These are phyloP conservation scores for Dendrocopos noguchii DNA, from an alignment of 2,113 vertebrate genomes.

Conservation along the genomic window DNA sequence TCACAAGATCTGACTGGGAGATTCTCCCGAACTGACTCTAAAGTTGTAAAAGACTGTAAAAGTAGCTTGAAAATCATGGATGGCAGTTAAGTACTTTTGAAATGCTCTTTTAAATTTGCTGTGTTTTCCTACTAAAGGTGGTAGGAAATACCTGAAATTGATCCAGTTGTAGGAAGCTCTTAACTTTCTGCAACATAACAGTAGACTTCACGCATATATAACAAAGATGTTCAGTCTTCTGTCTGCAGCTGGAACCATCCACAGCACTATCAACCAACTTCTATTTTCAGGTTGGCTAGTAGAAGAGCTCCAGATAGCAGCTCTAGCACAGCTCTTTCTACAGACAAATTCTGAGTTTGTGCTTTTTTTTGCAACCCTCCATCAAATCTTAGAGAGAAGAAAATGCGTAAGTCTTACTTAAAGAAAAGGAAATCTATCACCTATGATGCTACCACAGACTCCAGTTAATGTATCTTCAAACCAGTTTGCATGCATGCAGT, in stretches of 20 bases:
- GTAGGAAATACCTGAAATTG: background rate
- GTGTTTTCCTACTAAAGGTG: background rate
- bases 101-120: background rate
- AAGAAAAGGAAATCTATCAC: background rate
- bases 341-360: background rate
- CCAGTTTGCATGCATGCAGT: background rate
- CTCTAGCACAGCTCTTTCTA: background rate
- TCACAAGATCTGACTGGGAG: constrained; percentile 29
- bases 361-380: background rate
- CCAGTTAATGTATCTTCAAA: background rate
- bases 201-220: background rate
- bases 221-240: background rate
- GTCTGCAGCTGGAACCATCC: background rate
- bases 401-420: background rate
- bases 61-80: background rate
- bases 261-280: background rate
- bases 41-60: background rate
- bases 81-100: background rate
- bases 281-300: background rate
- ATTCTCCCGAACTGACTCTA: constrained; percentile 8
- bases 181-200: background rate
- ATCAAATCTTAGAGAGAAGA: background rate
- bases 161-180: background rate
- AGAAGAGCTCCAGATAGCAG: background rate
- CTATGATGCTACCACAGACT: background rate